Conservation (phyloP, 2,113 vertebrate species). For the Syngnathus scovelli region DNA sequence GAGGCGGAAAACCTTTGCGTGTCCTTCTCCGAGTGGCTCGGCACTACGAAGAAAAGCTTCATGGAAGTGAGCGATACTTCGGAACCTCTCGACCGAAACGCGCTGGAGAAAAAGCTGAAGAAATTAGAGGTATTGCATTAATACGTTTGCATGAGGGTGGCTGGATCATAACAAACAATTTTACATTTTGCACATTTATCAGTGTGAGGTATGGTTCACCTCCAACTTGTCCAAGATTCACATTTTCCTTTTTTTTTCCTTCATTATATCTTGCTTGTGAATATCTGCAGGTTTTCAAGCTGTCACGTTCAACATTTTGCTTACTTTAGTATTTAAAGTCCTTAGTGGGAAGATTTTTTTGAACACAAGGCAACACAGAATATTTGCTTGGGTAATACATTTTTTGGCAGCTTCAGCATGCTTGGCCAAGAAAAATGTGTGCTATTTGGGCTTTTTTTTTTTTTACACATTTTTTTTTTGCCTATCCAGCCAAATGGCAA, state of each 20-base stretch:
- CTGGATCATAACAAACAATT: background rate
- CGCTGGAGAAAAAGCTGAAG: constrained; percentile 86
- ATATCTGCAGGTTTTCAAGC: background rate
- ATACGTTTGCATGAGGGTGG: background rate
- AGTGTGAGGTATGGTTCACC: background rate
- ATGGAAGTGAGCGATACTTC: constrained; percentile 68
- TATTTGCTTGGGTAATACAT: constrained; percentile 2
- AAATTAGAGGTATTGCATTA: constrained; percentile 79
- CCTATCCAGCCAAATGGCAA: constrained; percentile 14
- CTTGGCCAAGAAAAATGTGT: constrained; percentile 28
- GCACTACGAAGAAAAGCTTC: constrained; percentile 78
- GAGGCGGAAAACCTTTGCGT: constrained; percentile 81
- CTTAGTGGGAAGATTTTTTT: constrained; percentile 16
- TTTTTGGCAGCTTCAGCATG: constrained; percentile 23
- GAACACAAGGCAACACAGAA: constrained; percentile 31
- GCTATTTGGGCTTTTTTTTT: constrained; percentile 18
- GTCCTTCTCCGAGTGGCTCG: constrained; percentile 84
- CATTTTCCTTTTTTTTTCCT: too few species aligned
- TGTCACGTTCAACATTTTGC: background rate
- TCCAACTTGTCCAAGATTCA: too few species aligned
- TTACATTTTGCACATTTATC: background rate
- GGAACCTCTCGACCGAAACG: constrained; percentile 74
- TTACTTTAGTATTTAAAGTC: constrained; percentile 2
- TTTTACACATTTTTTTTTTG: background rate
- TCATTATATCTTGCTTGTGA: background rate